These are phyloP conservation scores for Notamacropus eugenii DNA, from an alignment of 2,797 vertebrate species.

Conservation along the genomic window DNA sequence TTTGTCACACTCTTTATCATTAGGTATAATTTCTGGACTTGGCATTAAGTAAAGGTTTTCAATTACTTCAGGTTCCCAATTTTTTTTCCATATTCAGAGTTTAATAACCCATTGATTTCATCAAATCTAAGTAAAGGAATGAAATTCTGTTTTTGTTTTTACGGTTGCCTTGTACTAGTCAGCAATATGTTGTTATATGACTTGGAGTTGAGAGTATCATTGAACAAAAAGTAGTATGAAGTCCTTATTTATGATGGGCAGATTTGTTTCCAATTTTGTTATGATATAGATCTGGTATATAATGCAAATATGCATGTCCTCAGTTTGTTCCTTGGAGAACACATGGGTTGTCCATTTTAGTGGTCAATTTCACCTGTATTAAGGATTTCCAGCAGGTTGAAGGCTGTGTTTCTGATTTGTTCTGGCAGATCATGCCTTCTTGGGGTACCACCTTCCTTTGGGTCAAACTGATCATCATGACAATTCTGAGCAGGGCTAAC, in stretches of 20 bases:
- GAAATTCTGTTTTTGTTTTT: background rate
- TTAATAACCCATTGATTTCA: background rate
- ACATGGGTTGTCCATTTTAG: background rate
- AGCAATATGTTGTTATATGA: background rate
- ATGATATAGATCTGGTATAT: background rate
- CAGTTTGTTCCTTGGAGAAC: background rate
- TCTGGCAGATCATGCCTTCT: background rate
- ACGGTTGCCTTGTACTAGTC: background rate
- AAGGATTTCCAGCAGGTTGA: background rate
- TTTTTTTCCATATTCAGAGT: background rate
- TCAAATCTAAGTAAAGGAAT: background rate
- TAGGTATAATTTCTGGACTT: background rate
- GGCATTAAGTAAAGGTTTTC: background rate
- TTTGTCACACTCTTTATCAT: background rate
- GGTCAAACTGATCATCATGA: background rate
- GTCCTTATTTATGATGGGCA: background rate
- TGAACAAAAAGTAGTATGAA: background rate
- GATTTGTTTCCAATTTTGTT: background rate
- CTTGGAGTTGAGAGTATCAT: background rate
- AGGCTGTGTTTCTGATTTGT: background rate
- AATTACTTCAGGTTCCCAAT: background rate
- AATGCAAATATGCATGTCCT: background rate
- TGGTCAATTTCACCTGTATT: background rate
- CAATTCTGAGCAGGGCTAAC: background rate
- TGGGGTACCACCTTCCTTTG: background rate